Percentiles rank a stretch among this genome's conserved stretches.
phyloP scores from a whole-genome alignment of 2,888 invertebrate species.

The Parnassius mnemosyne region DNA sequence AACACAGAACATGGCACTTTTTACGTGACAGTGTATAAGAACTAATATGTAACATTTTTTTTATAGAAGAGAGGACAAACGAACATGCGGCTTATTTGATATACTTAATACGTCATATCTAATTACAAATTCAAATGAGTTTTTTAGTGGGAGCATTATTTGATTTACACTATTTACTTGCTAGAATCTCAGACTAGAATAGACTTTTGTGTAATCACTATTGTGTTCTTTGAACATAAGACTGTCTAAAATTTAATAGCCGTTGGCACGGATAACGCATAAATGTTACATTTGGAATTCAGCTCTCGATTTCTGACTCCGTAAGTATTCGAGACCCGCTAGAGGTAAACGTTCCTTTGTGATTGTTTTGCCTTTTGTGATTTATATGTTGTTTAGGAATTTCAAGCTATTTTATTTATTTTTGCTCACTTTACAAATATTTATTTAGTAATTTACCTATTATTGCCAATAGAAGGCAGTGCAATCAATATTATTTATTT shows the following conservation, averaged over 20 bases:
- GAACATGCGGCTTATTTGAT: too few relatives aligned
- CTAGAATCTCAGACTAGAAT: not conserved
- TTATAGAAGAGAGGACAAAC: too few relatives aligned
- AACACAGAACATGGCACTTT: too few relatives aligned
- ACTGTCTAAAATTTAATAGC: conserved; percentile 34
- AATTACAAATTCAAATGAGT: too few relatives aligned
- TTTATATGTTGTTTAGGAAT: conserved; percentile 7
- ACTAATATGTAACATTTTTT: too few relatives aligned
- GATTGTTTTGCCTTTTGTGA: conserved; percentile 26
- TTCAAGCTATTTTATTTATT: conserved; percentile 5
- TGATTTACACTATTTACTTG: too few relatives aligned
- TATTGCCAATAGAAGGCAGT: too few relatives aligned
- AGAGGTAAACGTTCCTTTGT: conserved; percentile 33
- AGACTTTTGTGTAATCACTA: not conserved
- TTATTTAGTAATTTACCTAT: not conserved
- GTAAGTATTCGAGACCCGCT: conserved; percentile 31
- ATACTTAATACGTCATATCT: too few relatives aligned
- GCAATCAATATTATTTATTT: too few relatives aligned
- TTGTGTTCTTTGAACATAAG: conserved; percentile 25
- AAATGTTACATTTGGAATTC: conserved; percentile 37
- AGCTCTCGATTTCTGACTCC: conserved; percentile 34
- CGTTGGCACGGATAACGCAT: conserved; percentile 37
- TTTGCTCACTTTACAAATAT: not conserved
- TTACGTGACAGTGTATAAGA: too few relatives aligned
- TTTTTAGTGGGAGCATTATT: too few relatives aligned